Conservation (phyloP, 2,888 invertebrate species). For the Willowsia nigromaculata region DNA sequence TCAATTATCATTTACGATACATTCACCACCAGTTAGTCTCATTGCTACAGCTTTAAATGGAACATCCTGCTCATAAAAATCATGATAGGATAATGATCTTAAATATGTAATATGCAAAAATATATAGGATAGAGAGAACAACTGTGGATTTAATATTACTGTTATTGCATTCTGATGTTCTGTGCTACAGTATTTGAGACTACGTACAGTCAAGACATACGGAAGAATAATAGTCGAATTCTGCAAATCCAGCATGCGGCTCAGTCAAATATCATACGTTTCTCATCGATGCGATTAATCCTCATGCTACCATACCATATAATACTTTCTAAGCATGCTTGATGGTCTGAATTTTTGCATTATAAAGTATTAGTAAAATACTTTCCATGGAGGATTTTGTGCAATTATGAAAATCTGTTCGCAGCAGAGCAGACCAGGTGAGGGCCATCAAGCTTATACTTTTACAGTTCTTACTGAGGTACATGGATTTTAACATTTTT, state of each 20-base stretch:
- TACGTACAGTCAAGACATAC: too few relatives aligned
- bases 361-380: not conserved
- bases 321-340: not conserved
- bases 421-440: not conserved
- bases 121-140: too few relatives aligned
- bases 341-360: not conserved
- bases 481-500: too few relatives aligned
- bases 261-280: too few relatives aligned
- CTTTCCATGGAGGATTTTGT: not conserved
- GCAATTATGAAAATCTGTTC: not conserved
- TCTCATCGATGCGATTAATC: too few relatives aligned
- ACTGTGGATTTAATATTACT: too few relatives aligned
- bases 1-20: not conserved
- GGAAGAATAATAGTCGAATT: too few relatives aligned
- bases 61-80: slow-evolving; percentile 52
- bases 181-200: too few relatives aligned
- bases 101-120: not conserved
- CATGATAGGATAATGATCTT: not conserved
- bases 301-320: too few relatives aligned
- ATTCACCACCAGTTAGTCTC: not conserved
- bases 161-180: too few relatives aligned
- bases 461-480: too few relatives aligned
- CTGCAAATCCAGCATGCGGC: too few relatives aligned
- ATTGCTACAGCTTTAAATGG: slow-evolving; percentile 31
- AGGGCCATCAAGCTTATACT: not conserved